Evolutionary conservation across 2,888 invertebrate genomes (phyloP).

Genomic region (Coelogynopora nodosa): DNA sequence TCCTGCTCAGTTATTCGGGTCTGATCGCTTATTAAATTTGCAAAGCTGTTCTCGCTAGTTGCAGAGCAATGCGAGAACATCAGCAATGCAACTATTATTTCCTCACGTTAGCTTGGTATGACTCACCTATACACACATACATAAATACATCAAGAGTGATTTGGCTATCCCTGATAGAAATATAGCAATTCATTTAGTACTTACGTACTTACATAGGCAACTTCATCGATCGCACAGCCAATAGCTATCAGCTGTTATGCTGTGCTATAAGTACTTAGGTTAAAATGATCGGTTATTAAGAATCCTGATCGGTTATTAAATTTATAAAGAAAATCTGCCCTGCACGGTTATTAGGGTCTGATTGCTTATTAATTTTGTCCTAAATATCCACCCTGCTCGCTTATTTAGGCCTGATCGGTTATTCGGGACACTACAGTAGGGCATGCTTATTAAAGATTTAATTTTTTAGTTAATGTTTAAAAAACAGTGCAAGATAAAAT

Average conservation of each 20-base stretch:
- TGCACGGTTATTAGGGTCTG: slow-evolving; percentile 20
- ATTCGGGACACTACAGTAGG: slow-evolving; percentile 2
- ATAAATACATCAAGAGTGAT: background rate
- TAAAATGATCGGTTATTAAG: background rate
- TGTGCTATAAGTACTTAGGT: background rate
- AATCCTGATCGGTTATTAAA: background rate
- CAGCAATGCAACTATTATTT: too few species aligned
- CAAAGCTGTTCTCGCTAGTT: background rate
- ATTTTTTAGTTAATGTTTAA: slow-evolving; percentile 55
- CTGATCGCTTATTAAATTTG: slow-evolving; percentile 24
- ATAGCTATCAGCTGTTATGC: background rate
- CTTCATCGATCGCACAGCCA: background rate
- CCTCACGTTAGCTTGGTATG: background rate
- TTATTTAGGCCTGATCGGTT: slow-evolving; percentile 27
- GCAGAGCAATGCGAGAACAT: too few species aligned
- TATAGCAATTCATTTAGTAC: background rate
- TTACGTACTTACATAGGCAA: background rate
- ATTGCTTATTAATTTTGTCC: slow-evolving; percentile 5
- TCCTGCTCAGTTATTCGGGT: background rate
- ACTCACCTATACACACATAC: background rate
- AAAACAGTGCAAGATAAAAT: slow-evolving; percentile 58
- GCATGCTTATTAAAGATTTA: background rate
- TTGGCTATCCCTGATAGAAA: background rate
- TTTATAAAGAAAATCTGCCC: background rate
- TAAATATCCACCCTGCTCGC: slow-evolving; percentile 28